phyloP scores from a whole-genome alignment of 2,113 vertebrate genomes.

The Gobiocypris rarus region DNA sequence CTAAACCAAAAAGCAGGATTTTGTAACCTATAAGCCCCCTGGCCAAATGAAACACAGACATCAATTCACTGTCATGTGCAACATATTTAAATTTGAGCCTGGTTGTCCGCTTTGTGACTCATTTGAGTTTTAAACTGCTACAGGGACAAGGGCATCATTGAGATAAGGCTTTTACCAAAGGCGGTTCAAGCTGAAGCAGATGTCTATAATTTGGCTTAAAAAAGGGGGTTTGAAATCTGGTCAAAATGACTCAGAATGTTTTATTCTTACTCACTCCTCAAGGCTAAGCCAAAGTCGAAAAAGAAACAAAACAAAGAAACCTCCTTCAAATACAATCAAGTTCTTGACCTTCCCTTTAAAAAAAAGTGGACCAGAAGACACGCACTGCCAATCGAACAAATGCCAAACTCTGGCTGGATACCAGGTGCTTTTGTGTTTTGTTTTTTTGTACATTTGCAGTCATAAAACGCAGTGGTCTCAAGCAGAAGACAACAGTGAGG shows the following conservation, averaged over 20 bases:
- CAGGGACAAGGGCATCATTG: slow-evolving; percentile 29
- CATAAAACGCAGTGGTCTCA: background rate
- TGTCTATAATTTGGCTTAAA: slow-evolving; percentile 38
- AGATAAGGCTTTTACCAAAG: slow-evolving; percentile 26
- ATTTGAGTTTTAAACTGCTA: slow-evolving; percentile 6
- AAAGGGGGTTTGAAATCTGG: slow-evolving; percentile 21
- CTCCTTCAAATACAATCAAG: slow-evolving; percentile 1
- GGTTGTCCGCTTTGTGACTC: slow-evolving; percentile 16
- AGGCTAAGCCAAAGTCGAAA: slow-evolving; percentile 3
- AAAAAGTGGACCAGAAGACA: background rate
- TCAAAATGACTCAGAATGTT: slow-evolving; percentile 18
- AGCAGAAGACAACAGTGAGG: background rate
- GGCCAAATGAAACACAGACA: background rate
- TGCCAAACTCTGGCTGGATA: background rate
- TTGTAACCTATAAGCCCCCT: background rate
- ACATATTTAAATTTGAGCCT: slow-evolving; percentile 18
- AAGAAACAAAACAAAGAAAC: background rate
- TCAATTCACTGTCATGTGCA: slow-evolving; percentile 16
- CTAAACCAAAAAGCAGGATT: background rate
- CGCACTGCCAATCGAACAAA: background rate
- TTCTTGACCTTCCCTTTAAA: background rate
- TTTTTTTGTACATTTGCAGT: slow-evolving; percentile 9
- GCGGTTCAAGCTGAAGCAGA: slow-evolving; percentile 32
- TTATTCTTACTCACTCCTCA: slow-evolving; percentile 7
- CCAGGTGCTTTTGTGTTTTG: background rate